These are phyloP conservation scores for Ectemnius continuus DNA, from an alignment of 2,888 invertebrate genomes.

Conservation along the genomic window DNA sequence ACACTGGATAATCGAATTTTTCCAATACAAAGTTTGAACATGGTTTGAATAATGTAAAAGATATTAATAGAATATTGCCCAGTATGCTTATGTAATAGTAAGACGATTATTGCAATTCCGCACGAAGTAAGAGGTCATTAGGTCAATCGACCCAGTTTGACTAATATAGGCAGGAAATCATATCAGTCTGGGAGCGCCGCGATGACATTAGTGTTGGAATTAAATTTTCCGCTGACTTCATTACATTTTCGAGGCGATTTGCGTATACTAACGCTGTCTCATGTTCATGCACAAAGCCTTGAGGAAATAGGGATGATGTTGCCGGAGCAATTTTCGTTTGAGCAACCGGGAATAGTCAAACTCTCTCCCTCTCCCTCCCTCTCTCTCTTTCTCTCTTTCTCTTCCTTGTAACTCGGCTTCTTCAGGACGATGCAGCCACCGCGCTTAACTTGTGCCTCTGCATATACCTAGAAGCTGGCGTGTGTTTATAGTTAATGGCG, in stretches of 20 bases:
- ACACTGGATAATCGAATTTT: no score
- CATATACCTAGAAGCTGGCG: background rate
- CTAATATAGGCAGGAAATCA: background rate
- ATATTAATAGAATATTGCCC: no score
- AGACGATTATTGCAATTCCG: no score
- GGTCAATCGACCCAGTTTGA: background rate
- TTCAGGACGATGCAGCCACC: background rate
- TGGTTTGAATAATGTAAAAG: no score
- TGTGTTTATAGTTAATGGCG: background rate
- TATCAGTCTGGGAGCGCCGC: background rate
- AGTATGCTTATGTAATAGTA: no score
- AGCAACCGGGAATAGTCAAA: background rate
- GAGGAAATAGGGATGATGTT: background rate
- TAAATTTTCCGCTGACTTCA: background rate
- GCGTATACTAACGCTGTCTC: background rate
- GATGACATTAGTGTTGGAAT: background rate
- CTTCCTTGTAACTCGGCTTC: no score
- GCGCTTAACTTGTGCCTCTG: background rate
- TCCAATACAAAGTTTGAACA: no score
- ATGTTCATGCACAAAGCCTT: background rate
- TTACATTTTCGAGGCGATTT: background rate
- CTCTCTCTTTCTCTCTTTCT: background rate
- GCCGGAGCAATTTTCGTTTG: conserved; percentile 7
- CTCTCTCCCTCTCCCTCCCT: background rate
- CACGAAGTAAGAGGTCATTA: no score